A percentile compares a stretch with the other conserved stretches of the same genome.
Conservation (phyloP, 2,888 invertebrate species). For the Actias luna region DNA sequence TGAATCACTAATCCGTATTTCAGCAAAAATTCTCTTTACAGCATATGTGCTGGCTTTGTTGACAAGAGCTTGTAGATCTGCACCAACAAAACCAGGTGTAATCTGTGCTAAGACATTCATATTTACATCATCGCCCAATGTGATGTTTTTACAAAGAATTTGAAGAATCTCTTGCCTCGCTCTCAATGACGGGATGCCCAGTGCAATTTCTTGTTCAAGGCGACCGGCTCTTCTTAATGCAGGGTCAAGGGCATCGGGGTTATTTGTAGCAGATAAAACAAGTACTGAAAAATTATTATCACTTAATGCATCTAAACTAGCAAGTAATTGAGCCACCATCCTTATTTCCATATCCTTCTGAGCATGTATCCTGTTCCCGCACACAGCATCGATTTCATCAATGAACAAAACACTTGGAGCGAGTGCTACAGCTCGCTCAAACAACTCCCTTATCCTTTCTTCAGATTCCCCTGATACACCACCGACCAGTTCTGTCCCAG, state of each 20-base stretch:
- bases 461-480: conserved; percentile 98
- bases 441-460: conserved; percentile 93
- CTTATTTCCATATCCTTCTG: conserved; percentile 98
- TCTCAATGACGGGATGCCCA: conserved; percentile 95
- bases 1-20: conserved; percentile 49
- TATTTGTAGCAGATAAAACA: conserved; percentile 97
- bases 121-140: conserved; percentile 86
- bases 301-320: conserved; percentile 91
- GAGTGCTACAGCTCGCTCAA: conserved; percentile 89
- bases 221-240: conserved; percentile 95
- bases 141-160: conserved; percentile 86
- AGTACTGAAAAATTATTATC: conserved; percentile 84
- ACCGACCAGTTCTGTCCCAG: conserved; percentile 95
- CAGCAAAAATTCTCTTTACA: conserved; percentile 83
- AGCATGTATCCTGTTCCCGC: conserved; percentile 93
- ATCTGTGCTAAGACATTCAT: conserved; percentile 88
- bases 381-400: conserved; percentile 98
- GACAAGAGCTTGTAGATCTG: conserved; percentile 93
- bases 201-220: conserved; percentile 95
- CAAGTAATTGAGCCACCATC: conserved; percentile 95
- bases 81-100: conserved; percentile 98
- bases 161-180: conserved; percentile 90
- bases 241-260: conserved; percentile 95
- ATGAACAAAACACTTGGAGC: conserved; percentile 95
- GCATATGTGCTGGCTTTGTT: conserved; percentile 95